Evolutionary conservation across 92 coral and sea anemone genomes (phyloP).

Genomic region (Meandrina meandrites): DNA sequence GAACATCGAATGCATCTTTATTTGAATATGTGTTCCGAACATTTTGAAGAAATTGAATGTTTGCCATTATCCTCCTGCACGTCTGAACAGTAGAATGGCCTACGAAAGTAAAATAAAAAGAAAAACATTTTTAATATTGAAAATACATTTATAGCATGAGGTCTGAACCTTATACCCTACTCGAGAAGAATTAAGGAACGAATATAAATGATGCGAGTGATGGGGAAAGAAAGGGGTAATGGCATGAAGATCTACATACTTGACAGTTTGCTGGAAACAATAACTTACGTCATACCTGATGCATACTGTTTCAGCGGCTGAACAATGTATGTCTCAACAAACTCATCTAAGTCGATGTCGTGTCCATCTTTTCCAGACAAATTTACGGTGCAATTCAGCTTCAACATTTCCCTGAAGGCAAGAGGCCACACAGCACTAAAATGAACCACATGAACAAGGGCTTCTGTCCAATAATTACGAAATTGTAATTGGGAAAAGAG

Average conservation of each 20-base stretch:
- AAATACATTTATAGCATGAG: too few species aligned
- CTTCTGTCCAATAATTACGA: constrained; percentile 49
- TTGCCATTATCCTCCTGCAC: constrained; percentile 37
- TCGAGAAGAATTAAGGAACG: too few species aligned
- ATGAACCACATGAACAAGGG: constrained; percentile 45
- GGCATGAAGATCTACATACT: too few species aligned
- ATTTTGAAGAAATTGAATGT: constrained; percentile 18
- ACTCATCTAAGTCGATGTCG: constrained; percentile 54
- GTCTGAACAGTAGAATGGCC: constrained; percentile 34
- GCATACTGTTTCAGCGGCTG: constrained; percentile 49
- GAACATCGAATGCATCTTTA: constrained; percentile 39
- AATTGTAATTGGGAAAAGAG: constrained; percentile 46
- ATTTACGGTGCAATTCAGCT: constrained; percentile 39
- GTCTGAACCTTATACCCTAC: too few species aligned
- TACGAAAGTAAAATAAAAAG: not conserved
- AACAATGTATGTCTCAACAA: constrained; percentile 44
- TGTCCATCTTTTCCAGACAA: constrained; percentile 47
- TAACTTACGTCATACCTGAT: constrained; percentile 46
- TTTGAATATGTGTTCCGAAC: constrained; percentile 8
- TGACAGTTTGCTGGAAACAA: too few species aligned
- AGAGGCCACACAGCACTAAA: constrained; percentile 52
- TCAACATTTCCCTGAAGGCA: constrained; percentile 48
- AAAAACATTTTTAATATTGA: too few species aligned
- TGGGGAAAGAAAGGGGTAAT: too few species aligned
- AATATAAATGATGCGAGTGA: too few species aligned